These are phyloP conservation scores for Epirrita christyi DNA, from an alignment of 2,888 invertebrate genomes.

Conservation along the genomic window DNA sequence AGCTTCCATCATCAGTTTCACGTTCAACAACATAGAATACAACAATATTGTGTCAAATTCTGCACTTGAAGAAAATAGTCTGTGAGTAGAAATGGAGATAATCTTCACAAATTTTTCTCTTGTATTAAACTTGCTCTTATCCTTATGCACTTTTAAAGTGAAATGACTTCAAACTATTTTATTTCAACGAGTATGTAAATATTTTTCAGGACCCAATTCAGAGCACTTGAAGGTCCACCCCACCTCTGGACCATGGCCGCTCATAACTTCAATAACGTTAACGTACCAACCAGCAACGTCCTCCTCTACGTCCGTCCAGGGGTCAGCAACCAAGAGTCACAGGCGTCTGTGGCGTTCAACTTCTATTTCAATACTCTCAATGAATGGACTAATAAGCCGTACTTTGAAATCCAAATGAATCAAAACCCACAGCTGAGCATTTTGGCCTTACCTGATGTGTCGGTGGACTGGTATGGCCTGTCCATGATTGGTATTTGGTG, in stretches of 20 bases:
- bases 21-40: conserved; percentile 60
- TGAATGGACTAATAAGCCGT: conserved; percentile 65
- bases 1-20: conserved; percentile 65
- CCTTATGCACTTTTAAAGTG: too few species aligned
- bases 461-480: conserved; percentile 65
- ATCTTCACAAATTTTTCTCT: background rate
- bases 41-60: conserved; percentile 59
- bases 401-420: conserved; percentile 56
- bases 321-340: conserved; percentile 52
- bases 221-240: conserved; percentile 55
- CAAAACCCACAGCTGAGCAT: conserved; percentile 64
- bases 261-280: conserved; percentile 61
- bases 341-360: conserved; percentile 62
- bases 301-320: conserved; percentile 55
- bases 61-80: conserved; percentile 47
- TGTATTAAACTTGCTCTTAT: too few species aligned
- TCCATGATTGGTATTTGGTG: conserved; percentile 74
- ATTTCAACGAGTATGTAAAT: background rate
- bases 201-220: conserved; percentile 56
- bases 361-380: conserved; percentile 55
- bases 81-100: conserved; percentile 51
- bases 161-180: too few species aligned
- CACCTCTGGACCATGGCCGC: conserved; percentile 71
- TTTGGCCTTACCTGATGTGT: conserved; percentile 66
- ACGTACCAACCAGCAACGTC: conserved; percentile 57